Conservation (phyloP, 2,113 vertebrate genomes). For the Chloropsis cyanopogon region DNA sequence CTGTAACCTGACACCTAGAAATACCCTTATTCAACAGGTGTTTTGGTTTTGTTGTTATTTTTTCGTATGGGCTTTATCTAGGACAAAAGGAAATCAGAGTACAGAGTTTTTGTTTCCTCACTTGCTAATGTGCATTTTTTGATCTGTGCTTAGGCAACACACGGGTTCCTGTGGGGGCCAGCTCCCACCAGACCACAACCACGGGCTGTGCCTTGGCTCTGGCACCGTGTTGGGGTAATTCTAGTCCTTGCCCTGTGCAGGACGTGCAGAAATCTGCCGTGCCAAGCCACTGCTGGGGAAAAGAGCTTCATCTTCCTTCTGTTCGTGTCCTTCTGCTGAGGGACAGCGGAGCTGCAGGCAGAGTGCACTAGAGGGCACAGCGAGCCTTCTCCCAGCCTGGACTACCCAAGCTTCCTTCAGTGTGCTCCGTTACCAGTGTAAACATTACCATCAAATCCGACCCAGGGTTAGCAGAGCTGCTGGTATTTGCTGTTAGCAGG, state of each 20-base stretch:
- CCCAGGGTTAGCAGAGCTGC: not conserved
- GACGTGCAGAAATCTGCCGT: accelerated
- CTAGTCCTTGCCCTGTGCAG: not conserved
- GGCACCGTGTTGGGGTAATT: not conserved
- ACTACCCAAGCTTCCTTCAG: accelerated
- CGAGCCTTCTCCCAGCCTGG: not conserved
- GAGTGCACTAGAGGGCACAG: slow-evolving; percentile 37
- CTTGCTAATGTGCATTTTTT: not conserved
- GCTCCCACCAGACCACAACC: not conserved
- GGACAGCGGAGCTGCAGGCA: not conserved
- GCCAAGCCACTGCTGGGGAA: not conserved
- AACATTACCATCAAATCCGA: not conserved
- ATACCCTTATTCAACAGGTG: not conserved
- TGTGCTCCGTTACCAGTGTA: not conserved
- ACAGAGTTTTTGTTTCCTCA: not conserved
- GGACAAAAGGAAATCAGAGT: not conserved
- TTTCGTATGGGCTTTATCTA: not conserved
- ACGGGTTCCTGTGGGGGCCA: not conserved
- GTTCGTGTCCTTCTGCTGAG: not conserved
- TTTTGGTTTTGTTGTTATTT: not conserved
- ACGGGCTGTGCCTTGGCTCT: not conserved
- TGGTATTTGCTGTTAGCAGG: not conserved
- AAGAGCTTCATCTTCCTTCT: not conserved
- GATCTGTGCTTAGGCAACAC: not conserved
- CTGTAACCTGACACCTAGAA: not conserved